These are phyloP conservation scores for Thunnus albacares DNA, from an alignment of 2,797 vertebrate genomes.

Conservation along the genomic window DNA sequence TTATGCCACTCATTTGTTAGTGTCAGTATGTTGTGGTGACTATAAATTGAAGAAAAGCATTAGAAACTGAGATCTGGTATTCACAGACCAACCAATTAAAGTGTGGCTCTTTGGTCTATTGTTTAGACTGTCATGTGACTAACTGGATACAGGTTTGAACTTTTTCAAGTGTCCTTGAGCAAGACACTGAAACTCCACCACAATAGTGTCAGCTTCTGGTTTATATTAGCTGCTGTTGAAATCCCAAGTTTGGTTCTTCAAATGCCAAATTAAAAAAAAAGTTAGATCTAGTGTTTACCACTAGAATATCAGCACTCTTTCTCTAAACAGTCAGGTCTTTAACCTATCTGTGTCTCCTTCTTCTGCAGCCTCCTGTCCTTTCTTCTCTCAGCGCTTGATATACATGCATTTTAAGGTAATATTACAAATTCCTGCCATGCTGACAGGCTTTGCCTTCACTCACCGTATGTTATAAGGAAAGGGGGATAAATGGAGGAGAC, in stretches of 20 bases:
- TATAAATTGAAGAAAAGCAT: slow-evolving; percentile 9
- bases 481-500: slow-evolving; percentile 42
- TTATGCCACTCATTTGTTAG: background rate
- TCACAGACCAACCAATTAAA: slow-evolving; percentile 11
- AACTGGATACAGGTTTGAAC: slow-evolving; percentile 5
- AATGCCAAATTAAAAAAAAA: background rate
- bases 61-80: slow-evolving; percentile 1
- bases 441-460: slow-evolving; percentile 5
- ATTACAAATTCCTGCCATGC: slow-evolving; percentile 46
- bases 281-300: background rate
- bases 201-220: slow-evolving; percentile 3
- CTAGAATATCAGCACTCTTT: background rate
- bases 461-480: slow-evolving; percentile 33
- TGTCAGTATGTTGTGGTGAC: background rate
- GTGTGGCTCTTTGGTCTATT: background rate
- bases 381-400: slow-evolving; percentile 8
- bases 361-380: background rate
- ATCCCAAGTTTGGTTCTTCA: slow-evolving; percentile 1
- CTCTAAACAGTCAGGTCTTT: background rate
- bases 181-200: background rate
- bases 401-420: slow-evolving; percentile 36
- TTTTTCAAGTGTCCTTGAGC: background rate
- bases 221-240: slow-evolving; percentile 2
- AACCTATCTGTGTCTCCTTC: background rate
- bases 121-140: slow-evolving; percentile 3